Base-by-base conservation (phyloP, 2,797 vertebrate species). In the Luscinia megarhynchos region DNA sequence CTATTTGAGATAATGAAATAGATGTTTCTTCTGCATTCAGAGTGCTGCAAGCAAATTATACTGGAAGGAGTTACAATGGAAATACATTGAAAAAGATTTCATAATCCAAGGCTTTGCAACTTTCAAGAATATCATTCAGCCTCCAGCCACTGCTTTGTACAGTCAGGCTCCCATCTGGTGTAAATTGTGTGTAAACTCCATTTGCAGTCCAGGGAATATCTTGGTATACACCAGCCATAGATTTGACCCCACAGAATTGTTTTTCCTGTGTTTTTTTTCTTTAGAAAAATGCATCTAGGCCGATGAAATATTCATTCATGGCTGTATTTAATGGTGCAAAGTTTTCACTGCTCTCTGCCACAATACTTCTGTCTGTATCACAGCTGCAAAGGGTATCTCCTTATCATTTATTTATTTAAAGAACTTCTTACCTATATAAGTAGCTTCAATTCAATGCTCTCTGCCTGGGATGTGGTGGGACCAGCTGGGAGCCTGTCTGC, bases 1-100 rank as follows among this genome's bases (percentile, higher is more conserved):
- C 94, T 93, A 90, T 93, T 94, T 94, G 94, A 96, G 96, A 94
- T 97, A 98, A 97, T 95, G 97, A 97, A 97, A 96, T 97, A 98
- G 97, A 98, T 97, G 97, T 97, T 97, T 94, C 92, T 72, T 82
- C 88, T 83, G 70, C 77, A 76, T 91, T 97, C 85, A 43, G 61
- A 50, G 46, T 12, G 53, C 87, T 92, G 70, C 90, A 89, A 95
- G 89, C 89, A 95, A 96, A 95, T 3, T 81, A 89, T 70, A 86
- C 59, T 94, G 84, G 81, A 95, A 97, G 62, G 77, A 94, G 89
- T 53, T 69, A 82, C 89, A 97, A 96, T 94, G 94, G 90, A 96
- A 95, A 94, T 95, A 87, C 80, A 95, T 93, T 95, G 89, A 88
- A 70, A 89, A 36, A 95, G 84, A 97, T 94, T 97, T 97, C 94